Evolutionary conservation across 2,113 vertebrate species (phyloP).

Genomic region (Syngnathoides biaculeatus): DNA sequence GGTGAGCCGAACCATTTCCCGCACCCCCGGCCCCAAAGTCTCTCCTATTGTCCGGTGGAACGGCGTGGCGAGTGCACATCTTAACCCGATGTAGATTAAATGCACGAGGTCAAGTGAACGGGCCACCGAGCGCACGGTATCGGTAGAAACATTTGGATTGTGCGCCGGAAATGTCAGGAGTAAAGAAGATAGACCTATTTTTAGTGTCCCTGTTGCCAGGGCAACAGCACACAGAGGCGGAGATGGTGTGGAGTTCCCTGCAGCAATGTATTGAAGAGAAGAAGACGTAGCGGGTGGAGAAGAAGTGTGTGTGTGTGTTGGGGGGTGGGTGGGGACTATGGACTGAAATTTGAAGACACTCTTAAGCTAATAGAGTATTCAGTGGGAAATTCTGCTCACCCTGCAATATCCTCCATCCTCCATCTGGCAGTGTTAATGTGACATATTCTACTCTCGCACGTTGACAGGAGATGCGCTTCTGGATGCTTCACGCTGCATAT

Average conservation of each 20-base stretch:
- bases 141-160: slow-evolving; percentile 70
- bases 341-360: slow-evolving; percentile 21
- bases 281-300: slow-evolving; percentile 54
- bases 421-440: slow-evolving; percentile 34
- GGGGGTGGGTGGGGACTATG: slow-evolving; percentile 2
- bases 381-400: slow-evolving; percentile 14
- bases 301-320: no score
- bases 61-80: background rate
- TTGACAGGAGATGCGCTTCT: slow-evolving; percentile 34
- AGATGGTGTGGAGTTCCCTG: slow-evolving; percentile 74
- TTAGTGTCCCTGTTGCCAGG: slow-evolving; percentile 79
- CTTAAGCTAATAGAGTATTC: slow-evolving; percentile 11
- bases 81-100: slow-evolving; percentile 13
- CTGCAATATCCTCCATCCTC: slow-evolving; percentile 28
- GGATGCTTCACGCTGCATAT: slow-evolving; percentile 7
- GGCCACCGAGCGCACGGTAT: slow-evolving; percentile 64
- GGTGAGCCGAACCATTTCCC: slow-evolving; percentile 67
- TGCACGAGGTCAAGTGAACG: slow-evolving; percentile 49
- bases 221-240: slow-evolving; percentile 74
- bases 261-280: slow-evolving; percentile 67
- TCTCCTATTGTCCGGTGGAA: background rate
- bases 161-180: slow-evolving; percentile 77
- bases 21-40: background rate
- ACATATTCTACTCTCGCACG: slow-evolving; percentile 18
- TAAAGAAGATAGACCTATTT: slow-evolving; percentile 78